Evolutionary conservation across 2,888 invertebrate species (phyloP), one percentile per base, ranked within the genome.

Genomic region (Cancer borealis): DNA sequence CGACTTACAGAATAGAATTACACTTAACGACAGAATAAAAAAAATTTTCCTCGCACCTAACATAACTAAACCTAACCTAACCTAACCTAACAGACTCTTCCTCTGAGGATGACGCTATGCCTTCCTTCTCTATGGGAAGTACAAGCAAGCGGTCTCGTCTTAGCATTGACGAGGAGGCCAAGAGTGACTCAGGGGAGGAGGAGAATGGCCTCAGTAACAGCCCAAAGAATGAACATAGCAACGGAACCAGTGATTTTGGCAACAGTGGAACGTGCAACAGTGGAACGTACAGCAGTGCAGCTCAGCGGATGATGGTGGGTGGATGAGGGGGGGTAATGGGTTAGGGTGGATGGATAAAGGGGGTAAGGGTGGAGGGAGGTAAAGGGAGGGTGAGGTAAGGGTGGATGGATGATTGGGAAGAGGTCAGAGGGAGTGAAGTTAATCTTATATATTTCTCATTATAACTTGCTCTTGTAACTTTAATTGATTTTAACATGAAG

Each of bases 221-320:
- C 26, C 73, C 73, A 45, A 30, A 60, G 0, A 12, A 45, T 8
- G 21, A 90, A 10, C 46, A 90, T 0, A 84, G 14, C 17, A 30
- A 49, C 6, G 45, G 26, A 10, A n/a, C 30, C 21, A n/a, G 47
- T 5, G 21, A 26, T 8, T 26, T 26, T 1, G 30, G 45, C 39
- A 88, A 17, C 90, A 90, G 39, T 4, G 73, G 84, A 39, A 91
- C 39, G 39, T 93, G 91, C 84, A 93, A 91, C 21, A 45, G 30
- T 66, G 73, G 84, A 39, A 91, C 39, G 39, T 93, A 93, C 84
- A 93, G 93, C 21, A 45, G 30, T 66, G 90, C 90, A 79, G 93
- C 93, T 8, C 93, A 93, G 30, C 90, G 93, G 14, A 93, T 93
- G 91, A 90, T 93, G 93, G 93, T 93, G 54, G n/a, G 93, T 8